These are phyloP conservation scores for Rhagoletis zephyria DNA, from an alignment of 1,140 invertebrate genomes.

Conservation along the genomic window DNA sequence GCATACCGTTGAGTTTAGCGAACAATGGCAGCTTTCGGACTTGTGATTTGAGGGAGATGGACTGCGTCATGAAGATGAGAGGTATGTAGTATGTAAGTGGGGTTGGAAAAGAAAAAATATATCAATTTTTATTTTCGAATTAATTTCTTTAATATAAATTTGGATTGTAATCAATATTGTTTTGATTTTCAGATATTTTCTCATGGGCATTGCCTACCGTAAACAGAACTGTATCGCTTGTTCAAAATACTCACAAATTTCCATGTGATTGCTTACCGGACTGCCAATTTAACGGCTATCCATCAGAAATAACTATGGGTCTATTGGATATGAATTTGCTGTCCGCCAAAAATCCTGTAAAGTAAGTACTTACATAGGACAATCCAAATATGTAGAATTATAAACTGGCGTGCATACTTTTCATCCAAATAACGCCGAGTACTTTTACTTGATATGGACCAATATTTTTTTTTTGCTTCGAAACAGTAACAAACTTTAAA, in stretches of 20 bases:
- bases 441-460: too few species aligned
- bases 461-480: too few species aligned
- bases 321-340: constrained; percentile 71
- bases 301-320: constrained; percentile 75
- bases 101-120: too few species aligned
- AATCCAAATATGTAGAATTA: too few species aligned
- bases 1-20: constrained; percentile 77
- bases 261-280: constrained; percentile 75
- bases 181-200: constrained; percentile 61
- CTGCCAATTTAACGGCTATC: constrained; percentile 76
- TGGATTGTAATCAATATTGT: too few species aligned
- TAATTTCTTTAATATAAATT: too few species aligned
- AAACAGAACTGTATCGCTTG: constrained; percentile 62
- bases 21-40: constrained; percentile 71
- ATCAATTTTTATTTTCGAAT: too few species aligned
- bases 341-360: constrained; percentile 58
- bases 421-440: too few species aligned
- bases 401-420: too few species aligned
- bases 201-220: constrained; percentile 63
- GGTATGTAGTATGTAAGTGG: constrained; percentile 56
- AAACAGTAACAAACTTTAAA: too few species aligned
- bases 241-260: constrained; percentile 62
- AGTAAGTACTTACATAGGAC: constrained; percentile 53
- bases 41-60: constrained; percentile 61
- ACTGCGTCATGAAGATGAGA: constrained; percentile 65